These are phyloP conservation scores for Phengaris alcon DNA, from an alignment of 2,888 invertebrate species.

Conservation along the genomic window DNA sequence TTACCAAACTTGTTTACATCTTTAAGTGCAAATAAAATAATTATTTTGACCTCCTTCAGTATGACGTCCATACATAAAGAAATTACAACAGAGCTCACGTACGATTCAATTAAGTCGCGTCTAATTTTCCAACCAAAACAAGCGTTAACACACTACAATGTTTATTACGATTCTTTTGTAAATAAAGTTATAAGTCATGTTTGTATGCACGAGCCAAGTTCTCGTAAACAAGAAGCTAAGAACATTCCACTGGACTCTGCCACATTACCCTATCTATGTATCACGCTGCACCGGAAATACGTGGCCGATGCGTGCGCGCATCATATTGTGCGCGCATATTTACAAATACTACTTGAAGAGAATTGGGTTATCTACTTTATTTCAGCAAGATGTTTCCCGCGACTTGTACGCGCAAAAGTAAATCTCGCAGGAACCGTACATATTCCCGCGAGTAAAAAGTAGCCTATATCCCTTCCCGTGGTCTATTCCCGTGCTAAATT, in stretches of 20 bases:
- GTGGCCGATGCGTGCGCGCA: constrained; percentile 43
- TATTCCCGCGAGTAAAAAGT: no score
- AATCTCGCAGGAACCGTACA: no score
- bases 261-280: constrained; percentile 46
- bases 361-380: neutral
- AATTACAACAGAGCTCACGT: neutral
- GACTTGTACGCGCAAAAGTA: no score
- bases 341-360: neutral
- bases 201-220: constrained; percentile 18
- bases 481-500: no score
- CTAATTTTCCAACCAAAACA: constrained; percentile 16
- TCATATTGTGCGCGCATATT: no score
- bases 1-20: neutral
- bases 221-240: constrained; percentile 60
- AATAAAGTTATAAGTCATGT: constrained; percentile 9
- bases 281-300: constrained; percentile 60
- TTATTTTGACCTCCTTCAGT: constrained; percentile 1
- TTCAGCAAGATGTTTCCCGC: neutral
- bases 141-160: neutral
- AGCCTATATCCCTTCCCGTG: no score
- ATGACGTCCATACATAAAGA: neutral
- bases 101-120: neutral
- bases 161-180: neutral
- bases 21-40: constrained; percentile 7
- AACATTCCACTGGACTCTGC: constrained; percentile 70